phyloP scores from a whole-genome alignment of 2,888 invertebrate genomes.

The Eupithecia centaureata region DNA sequence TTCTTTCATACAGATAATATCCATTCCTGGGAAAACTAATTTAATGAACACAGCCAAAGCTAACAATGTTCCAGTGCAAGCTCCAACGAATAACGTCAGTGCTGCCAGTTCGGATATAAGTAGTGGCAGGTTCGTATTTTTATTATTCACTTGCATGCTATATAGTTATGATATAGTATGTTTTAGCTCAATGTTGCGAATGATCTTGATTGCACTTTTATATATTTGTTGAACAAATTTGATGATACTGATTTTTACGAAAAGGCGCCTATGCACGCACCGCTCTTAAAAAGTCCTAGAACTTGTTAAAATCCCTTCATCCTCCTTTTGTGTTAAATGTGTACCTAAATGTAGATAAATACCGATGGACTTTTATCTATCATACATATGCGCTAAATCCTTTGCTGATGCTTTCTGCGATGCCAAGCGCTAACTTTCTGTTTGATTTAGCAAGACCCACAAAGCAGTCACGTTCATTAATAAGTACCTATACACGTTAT shows the following conservation, averaged over 20 bases:
- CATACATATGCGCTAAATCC: background rate
- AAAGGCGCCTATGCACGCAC: background rate
- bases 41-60: slow-evolving; percentile 54
- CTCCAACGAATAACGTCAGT: slow-evolving; percentile 67
- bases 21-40: slow-evolving; percentile 74
- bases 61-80: slow-evolving; percentile 61
- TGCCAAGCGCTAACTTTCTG: background rate
- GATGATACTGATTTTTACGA: background rate
- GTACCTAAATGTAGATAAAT: background rate
- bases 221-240: background rate
- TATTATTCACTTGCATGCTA: background rate
- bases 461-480: background rate
- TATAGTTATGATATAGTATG: background rate
- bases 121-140: slow-evolving; percentile 72
- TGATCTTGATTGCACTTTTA: background rate
- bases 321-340: background rate
- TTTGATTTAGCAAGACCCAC: background rate
- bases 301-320: background rate
- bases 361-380: background rate
- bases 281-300: too few species aligned
- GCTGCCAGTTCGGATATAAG: slow-evolving; percentile 77
- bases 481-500: background rate
- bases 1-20: slow-evolving; percentile 63
- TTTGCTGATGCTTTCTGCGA: background rate
- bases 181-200: background rate